Evolutionary conservation across 2,888 invertebrate genomes (phyloP), one percentile per base, ranked within the genome.

Genomic region (Hyposoter didymator): DNA sequence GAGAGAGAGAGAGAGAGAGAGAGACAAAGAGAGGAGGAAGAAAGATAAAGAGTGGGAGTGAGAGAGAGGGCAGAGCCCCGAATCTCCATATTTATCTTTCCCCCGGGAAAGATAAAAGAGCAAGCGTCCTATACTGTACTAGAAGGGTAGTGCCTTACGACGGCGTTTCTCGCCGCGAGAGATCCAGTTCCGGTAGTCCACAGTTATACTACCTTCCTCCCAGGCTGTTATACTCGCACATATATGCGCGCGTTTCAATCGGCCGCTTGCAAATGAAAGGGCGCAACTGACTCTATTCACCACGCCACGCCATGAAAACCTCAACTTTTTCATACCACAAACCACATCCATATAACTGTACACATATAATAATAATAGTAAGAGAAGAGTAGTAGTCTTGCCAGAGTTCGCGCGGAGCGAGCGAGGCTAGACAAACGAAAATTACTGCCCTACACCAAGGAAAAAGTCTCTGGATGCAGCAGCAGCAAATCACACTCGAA

Each of bases 41-140:
- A 62, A 14, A 43, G 22, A 62, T 62, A 28, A 28, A 62, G 45
- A 39, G 49, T n/a, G 8, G 43, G 43, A 47, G 64, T 49, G 64
- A 43, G 64, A 73, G 28, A 43, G 45, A 80, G 67, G 55, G 39
- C 73, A 78, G 69, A 45, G 55, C 69, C 85, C 64, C 80, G 87
- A 88, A 88, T 88, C 87, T 88, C 85, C 88, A 88, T 88, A 88
- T 88, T 88, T 88, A 88, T 88, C 84, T 84, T 86, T 80, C 86
- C 78, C 86, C 59, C 47, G 82, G 86, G 87, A 82, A 83, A 85
- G 85, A 84, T 86, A 87, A 86, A 87, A 84, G 86, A 85, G 86
- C 80, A 84, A 84, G 43, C 76, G 74, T 74, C 73, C 83, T 76
- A 69, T 43, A 73, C 55, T 66, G 43, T 72, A 66, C 67, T 35